Evolutionary conservation across 2,113 vertebrate species (phyloP), one percentile per base, ranked within the genome.

Genomic region (Dolichallabes microphthalmus): DNA sequence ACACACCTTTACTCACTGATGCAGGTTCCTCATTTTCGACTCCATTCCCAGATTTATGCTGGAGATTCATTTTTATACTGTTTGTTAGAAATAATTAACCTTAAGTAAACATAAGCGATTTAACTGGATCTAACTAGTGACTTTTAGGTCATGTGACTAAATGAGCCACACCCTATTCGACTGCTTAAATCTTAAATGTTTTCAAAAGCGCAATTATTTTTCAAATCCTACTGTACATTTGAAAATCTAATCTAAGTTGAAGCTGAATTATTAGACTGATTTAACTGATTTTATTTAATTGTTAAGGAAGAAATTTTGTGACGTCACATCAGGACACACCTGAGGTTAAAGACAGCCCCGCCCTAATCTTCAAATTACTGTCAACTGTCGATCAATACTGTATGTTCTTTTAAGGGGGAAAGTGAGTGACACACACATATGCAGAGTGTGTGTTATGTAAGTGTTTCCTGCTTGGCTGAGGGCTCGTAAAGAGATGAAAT

Each of bases 381-480:
- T 17, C 27, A 68, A 17, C 64, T 32, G n/a, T 4, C 27, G 63
- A 66, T 66, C 1, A 68, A 2, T 32, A n/a, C n/a, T n/a, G n/a
- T n/a, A 27, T 17, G 14, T 68, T 32, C 63, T 68, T 32, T 68
- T 27, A 68, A 19, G 27, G 32, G 63, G 11, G 27, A 66, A 14
- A 68, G 64, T 12, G 3, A 64, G 12, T 8, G 13, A 0, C 57
- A 20, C 61, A 63, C 60, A 10, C 7, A 61, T 6, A 61, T 45
- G 8, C 30, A 39, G 8, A 7, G 25, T 52, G 27, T 45, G 17
- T 82, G 61, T 68, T 58, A 45, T 82, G 73, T 61, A 58, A 83
- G 63, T 58, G 35, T 86, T 80, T 82, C 50, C 32, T 35, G 64
- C 52, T 39, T 82, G 52, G 66, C 81, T 71, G 15, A 55, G 6